Percentiles rank a stretch among this genome's conserved stretches.
Evolutionary conservation across 2,797 vertebrate genomes (phyloP).

Genomic region (Sebastes paucispinis): DNA sequence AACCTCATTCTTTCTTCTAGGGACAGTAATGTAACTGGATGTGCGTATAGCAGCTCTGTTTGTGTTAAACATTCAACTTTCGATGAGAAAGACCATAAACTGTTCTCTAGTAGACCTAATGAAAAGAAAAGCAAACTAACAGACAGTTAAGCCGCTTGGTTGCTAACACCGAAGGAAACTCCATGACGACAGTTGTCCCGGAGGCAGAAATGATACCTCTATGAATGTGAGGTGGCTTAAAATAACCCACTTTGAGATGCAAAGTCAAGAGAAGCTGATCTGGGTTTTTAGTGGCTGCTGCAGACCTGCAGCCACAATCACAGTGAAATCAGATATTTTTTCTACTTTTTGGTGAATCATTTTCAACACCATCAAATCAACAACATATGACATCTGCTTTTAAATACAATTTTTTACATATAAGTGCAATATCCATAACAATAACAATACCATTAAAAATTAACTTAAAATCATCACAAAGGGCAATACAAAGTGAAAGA

Average conservation of each 20-base stretch:
- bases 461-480: no score
- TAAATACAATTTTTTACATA: no score
- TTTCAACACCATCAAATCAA: not conserved
- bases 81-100: not conserved
- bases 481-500: no score
- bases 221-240: not conserved
- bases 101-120: not conserved
- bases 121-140: not conserved
- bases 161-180: conserved; percentile 56
- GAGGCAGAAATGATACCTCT: not conserved
- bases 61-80: conserved; percentile 8
- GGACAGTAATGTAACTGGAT: not conserved
- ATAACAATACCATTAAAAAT: no score
- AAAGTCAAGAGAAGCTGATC: not conserved
- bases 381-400: not conserved
- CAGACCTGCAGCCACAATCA: not conserved
- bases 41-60: not conserved
- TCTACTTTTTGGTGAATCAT: not conserved
- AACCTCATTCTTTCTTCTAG: not conserved
- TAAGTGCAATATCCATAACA: no score
- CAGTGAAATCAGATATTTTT: not conserved
- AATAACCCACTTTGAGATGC: not conserved
- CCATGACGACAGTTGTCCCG: conserved; percentile 22
- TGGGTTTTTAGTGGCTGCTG: not conserved
- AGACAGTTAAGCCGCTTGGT: conserved; percentile 17